Evolutionary conservation across 1,140 invertebrate genomes (phyloP).

Genomic region (Aphis craccivora): DNA sequence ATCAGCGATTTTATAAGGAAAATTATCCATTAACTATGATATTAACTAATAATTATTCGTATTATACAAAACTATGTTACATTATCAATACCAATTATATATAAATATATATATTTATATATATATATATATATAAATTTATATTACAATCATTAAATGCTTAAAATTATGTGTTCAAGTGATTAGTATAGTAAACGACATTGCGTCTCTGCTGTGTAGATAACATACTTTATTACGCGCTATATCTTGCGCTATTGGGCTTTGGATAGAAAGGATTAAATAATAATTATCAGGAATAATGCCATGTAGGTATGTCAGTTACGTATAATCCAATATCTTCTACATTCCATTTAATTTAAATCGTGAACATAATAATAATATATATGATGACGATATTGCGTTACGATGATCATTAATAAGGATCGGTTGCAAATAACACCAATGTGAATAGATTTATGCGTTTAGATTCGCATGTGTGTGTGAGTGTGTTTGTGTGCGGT

Average conservation of each 20-base stretch:
- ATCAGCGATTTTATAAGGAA: not conserved
- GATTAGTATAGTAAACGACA: not conserved
- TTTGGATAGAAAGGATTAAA: not conserved
- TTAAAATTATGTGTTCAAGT: not conserved
- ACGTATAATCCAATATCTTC: not conserved
- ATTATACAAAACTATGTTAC: not conserved
- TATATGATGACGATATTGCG: not conserved
- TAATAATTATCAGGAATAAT: conserved; percentile 4
- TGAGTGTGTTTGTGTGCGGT: not conserved
- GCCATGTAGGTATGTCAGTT: not conserved
- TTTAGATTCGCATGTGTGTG: not conserved
- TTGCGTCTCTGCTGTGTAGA: not conserved
- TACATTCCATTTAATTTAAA: not conserved
- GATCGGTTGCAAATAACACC: not conserved
- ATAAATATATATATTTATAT: too few relatives aligned
- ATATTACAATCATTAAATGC: not conserved
- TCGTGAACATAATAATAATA: not conserved
- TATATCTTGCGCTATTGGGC: too few relatives aligned
- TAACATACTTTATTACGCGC: conserved; percentile 4
- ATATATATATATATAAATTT: not conserved
- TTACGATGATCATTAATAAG: conserved; percentile 1
- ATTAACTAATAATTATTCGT: not conserved
- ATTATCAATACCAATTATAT: not conserved
- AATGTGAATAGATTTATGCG: conserved; percentile 16
- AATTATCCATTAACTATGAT: not conserved